Percentiles rank a stretch among this genome's conserved stretches.
These are phyloP conservation scores for Choloepus hoffmanni DNA, from an alignment of 2,113 vertebrate species.

Conservation along the genomic window DNA sequence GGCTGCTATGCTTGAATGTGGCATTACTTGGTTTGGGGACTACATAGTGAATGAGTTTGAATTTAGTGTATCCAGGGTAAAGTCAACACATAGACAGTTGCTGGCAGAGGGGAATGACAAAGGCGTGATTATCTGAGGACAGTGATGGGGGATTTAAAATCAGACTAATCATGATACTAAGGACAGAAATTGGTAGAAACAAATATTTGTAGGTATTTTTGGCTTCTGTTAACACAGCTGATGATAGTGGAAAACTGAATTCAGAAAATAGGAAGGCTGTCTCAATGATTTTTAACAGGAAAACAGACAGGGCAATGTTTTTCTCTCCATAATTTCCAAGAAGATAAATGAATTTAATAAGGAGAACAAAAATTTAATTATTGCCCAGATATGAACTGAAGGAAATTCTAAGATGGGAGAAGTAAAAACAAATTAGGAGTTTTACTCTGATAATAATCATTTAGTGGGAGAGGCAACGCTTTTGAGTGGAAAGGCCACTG, in stretches of 20 bases:
- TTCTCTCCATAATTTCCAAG: not conserved
- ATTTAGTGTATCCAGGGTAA: slow-evolving; percentile 58
- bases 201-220: slow-evolving; percentile 24
- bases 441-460: not conserved
- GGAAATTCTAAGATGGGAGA: not conserved
- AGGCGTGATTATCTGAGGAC: slow-evolving; percentile 59
- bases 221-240: slow-evolving; percentile 23
- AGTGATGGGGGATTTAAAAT: slow-evolving; percentile 65
- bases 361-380: slow-evolving; percentile 9
- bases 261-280: slow-evolving; percentile 35
- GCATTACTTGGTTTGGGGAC: slow-evolving; percentile 59
- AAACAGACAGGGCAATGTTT: not conserved
- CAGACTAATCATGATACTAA: slow-evolving; percentile 63
- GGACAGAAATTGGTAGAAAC: slow-evolving; percentile 57
- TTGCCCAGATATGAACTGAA: not conserved
- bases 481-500: not conserved
- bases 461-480: not conserved
- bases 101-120: slow-evolving; percentile 55
- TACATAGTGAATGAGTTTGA: slow-evolving; percentile 54
- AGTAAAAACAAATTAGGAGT: not conserved
- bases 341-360: slow-evolving; percentile 26
- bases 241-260: not conserved
- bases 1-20: slow-evolving; percentile 52
- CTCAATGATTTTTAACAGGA: slow-evolving; percentile 19
- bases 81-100: slow-evolving; percentile 39